A percentile compares a stretch with the other conserved stretches of the same genome.
phyloP scores from a whole-genome alignment of 2,888 invertebrate species.

The Pseudoips prasinana region DNA sequence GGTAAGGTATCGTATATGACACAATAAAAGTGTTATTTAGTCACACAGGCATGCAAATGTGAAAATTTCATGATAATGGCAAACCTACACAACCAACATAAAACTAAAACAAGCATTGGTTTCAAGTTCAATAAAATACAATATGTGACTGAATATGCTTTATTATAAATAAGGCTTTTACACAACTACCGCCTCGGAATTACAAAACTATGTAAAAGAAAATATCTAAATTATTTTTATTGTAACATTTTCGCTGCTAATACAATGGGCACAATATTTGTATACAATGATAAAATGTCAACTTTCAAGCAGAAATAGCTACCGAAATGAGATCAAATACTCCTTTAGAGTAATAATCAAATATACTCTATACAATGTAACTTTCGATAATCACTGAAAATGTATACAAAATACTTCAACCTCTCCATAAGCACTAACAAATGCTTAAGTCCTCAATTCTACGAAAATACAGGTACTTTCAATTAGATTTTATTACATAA shows the following conservation, averaged over 20 bases:
- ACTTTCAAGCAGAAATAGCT: slow-evolving; percentile 29
- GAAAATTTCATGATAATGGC: slow-evolving; percentile 61
- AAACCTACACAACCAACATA: slow-evolving; percentile 78
- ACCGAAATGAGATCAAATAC: slow-evolving; percentile 52
- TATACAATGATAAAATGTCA: slow-evolving; percentile 41
- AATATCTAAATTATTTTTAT: slow-evolving; percentile 34
- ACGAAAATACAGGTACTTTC: slow-evolving; percentile 31
- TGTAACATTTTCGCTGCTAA: slow-evolving; percentile 36
- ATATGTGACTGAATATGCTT: slow-evolving; percentile 72
- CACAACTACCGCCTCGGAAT: slow-evolving; percentile 63
- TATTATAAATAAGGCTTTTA: slow-evolving; percentile 77
- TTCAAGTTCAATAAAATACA: slow-evolving; percentile 69
- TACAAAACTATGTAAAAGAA: slow-evolving; percentile 63
- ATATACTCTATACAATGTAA: slow-evolving; percentile 25
- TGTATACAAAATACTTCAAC: slow-evolving; percentile 47
- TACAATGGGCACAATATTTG: slow-evolving; percentile 34
- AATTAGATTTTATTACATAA: slow-evolving; percentile 20
- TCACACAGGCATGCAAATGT: slow-evolving; percentile 35
- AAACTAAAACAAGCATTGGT: slow-evolving; percentile 55
- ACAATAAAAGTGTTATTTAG: slow-evolving; percentile 17
- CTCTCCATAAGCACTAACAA: slow-evolving; percentile 37
- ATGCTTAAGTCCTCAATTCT: slow-evolving; percentile 20
- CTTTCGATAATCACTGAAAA: slow-evolving; percentile 45
- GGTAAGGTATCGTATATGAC: no score
- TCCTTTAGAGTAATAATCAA: slow-evolving; percentile 23